Evolutionary conservation across 1,140 invertebrate species (phyloP).

Genomic region (Anadara kagoshimensis): DNA sequence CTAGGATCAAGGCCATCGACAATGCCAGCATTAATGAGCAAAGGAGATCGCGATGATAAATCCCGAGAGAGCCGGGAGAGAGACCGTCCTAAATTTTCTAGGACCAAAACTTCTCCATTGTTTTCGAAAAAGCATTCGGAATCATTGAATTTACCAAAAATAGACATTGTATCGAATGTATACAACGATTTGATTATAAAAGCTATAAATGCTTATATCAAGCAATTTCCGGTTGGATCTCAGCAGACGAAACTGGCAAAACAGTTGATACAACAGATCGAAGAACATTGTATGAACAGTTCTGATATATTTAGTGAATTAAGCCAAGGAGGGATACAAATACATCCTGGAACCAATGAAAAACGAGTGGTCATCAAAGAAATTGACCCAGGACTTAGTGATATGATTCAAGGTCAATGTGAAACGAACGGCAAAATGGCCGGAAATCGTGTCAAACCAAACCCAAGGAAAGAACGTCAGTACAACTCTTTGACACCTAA

Average conservation of each 20-base stretch:
- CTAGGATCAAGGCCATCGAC: constrained; percentile 21
- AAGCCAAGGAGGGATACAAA: constrained; percentile 10
- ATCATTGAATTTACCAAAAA: constrained; percentile 36
- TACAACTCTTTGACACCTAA: constrained; percentile 17
- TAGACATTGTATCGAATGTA: constrained; percentile 40
- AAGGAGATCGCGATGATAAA: no score
- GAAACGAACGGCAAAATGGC: no score
- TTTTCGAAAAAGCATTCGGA: constrained; percentile 4
- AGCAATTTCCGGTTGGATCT: constrained; percentile 27
- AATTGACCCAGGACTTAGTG: no score
- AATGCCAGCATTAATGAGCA: constrained; percentile 20
- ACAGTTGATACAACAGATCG: constrained; percentile 28
- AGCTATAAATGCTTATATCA: constrained; percentile 36
- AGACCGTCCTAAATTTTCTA: no score
- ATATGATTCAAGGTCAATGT: no score
- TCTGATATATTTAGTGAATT: constrained; percentile 11
- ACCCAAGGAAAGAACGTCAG: neutral
- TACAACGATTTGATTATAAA: constrained; percentile 43
- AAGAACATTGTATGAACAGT: constrained; percentile 25
- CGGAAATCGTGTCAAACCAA: no score
- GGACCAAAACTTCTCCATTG: neutral
- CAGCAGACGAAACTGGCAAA: constrained; percentile 27
- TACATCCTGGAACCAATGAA: neutral
- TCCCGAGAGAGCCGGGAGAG: no score
- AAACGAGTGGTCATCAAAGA: no score